Evolutionary conservation across 2,113 vertebrate genomes (phyloP).

Genomic region (Phylloscopus whistleri): DNA sequence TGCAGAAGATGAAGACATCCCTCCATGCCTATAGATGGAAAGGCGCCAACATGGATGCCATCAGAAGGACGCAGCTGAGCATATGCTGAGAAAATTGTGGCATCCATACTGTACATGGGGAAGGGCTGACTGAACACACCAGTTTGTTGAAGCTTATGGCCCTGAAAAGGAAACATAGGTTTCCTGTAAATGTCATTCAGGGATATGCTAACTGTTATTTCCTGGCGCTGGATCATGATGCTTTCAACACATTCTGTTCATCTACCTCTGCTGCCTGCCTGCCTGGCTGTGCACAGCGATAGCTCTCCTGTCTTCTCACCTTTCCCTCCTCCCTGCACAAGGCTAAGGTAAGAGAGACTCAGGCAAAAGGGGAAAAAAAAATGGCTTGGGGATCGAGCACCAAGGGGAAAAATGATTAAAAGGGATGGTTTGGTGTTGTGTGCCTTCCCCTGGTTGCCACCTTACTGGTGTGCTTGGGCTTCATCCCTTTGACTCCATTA

Average conservation of each 20-base stretch:
- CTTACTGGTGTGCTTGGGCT: not conserved
- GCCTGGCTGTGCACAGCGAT: constrained; percentile 49
- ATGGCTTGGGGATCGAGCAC: not conserved
- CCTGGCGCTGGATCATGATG: constrained; percentile 65
- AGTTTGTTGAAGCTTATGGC: constrained; percentile 59
- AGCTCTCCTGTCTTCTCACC: constrained; percentile 43
- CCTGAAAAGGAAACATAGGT: constrained; percentile 66
- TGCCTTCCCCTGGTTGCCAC: not conserved
- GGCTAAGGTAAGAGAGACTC: constrained; percentile 42
- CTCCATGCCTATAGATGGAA: constrained; percentile 71
- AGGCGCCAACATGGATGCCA: constrained; percentile 65
- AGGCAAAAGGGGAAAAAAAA: not conserved
- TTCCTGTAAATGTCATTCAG: constrained; percentile 68
- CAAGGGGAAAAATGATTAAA: not conserved
- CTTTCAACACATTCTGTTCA: constrained; percentile 57
- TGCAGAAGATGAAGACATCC: constrained; percentile 75
- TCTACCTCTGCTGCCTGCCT: constrained; percentile 59
- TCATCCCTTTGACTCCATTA: not conserved
- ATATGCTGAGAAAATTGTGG: constrained; percentile 74
- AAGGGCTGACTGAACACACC: constrained; percentile 56
- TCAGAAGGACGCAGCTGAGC: constrained; percentile 68
- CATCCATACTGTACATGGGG: constrained; percentile 60
- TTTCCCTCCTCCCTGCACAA: constrained; percentile 17
- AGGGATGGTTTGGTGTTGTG: rapidly evolving
- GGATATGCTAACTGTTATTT: constrained; percentile 64